phyloP scores from a whole-genome alignment of 2,113 vertebrate genomes.

The Promerops cafer region DNA sequence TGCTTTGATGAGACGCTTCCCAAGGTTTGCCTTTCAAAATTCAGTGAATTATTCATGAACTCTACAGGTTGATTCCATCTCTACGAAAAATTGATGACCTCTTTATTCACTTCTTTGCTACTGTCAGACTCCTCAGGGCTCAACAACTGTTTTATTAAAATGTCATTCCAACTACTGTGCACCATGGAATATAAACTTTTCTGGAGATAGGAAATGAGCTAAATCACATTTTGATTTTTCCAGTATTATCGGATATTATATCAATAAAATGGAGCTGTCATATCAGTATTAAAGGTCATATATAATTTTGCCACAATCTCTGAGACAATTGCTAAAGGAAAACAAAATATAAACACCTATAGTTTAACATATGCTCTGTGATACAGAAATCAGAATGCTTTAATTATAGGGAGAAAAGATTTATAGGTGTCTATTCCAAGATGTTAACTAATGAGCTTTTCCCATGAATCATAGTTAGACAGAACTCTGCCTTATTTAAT shows the following conservation, averaged over 20 bases:
- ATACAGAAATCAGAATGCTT: neutral
- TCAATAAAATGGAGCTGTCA: neutral
- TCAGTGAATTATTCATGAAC: slow-evolving; percentile 56
- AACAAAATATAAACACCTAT: neutral
- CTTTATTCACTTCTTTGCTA: slow-evolving; percentile 34
- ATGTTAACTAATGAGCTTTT: neutral
- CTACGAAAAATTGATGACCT: slow-evolving; percentile 13
- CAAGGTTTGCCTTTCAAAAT: slow-evolving; percentile 36
- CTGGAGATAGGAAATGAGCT: neutral
- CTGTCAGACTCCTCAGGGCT: slow-evolving; percentile 25
- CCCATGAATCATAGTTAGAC: neutral
- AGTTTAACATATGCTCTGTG: neutral
- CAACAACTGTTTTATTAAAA: slow-evolving; percentile 37
- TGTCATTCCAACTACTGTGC: neutral
- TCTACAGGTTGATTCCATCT: slow-evolving; percentile 15
- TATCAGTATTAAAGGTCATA: neutral
- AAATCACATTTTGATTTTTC: neutral
- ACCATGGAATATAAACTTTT: neutral
- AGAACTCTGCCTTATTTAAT: neutral
- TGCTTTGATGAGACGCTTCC: slow-evolving; percentile 29
- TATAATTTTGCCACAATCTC: neutral
- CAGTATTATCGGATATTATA: neutral
- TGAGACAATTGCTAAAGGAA: neutral
- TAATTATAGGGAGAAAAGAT: neutral
- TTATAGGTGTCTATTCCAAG: neutral